Evolutionary conservation across 2,797 vertebrate species (phyloP).

Genomic region (Enteromius viviparus): DNA sequence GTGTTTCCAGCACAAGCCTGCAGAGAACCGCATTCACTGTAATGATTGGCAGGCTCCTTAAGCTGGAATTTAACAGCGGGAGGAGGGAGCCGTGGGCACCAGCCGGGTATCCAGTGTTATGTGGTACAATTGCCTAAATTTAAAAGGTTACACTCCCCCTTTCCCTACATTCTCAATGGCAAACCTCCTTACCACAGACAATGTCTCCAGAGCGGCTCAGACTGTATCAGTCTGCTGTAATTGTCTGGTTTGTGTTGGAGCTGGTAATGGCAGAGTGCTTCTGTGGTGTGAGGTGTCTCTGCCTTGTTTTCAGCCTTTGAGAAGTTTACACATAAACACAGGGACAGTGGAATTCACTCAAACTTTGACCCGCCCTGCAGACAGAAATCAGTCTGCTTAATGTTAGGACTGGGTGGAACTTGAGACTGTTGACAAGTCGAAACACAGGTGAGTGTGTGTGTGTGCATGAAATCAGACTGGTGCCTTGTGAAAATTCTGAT

Average conservation of each 20-base stretch:
- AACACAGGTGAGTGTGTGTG: constrained; percentile 57
- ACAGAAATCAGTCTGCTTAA: constrained; percentile 66
- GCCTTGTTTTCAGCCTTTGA: constrained; percentile 64
- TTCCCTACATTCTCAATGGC: constrained; percentile 45
- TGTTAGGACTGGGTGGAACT: constrained; percentile 62
- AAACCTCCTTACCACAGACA: constrained; percentile 63
- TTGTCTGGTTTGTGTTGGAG: constrained; percentile 69
- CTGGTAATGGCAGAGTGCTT: constrained; percentile 64
- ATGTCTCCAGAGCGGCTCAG: constrained; percentile 73
- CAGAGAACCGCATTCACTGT: constrained; percentile 55
- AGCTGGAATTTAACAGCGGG: constrained; percentile 63
- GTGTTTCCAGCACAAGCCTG: constrained; percentile 63
- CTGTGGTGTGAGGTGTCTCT: constrained; percentile 66
- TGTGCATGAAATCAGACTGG: neutral
- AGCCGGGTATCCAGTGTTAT: constrained; percentile 63
- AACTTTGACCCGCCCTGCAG: constrained; percentile 63
- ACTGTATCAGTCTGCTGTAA: constrained; percentile 77
- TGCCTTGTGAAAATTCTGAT: constrained; percentile 6
- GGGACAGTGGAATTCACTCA: constrained; percentile 62
- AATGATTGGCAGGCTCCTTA: constrained; percentile 61
- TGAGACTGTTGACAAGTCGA: constrained; percentile 66
- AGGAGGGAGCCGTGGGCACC: constrained; percentile 48
- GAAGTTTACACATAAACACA: constrained; percentile 64
- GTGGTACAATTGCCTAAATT: constrained; percentile 54
- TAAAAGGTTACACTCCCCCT: constrained; percentile 60